Evolutionary conservation across 2,113 vertebrate species (phyloP).

Genomic region (Mohoua ochrocephala): DNA sequence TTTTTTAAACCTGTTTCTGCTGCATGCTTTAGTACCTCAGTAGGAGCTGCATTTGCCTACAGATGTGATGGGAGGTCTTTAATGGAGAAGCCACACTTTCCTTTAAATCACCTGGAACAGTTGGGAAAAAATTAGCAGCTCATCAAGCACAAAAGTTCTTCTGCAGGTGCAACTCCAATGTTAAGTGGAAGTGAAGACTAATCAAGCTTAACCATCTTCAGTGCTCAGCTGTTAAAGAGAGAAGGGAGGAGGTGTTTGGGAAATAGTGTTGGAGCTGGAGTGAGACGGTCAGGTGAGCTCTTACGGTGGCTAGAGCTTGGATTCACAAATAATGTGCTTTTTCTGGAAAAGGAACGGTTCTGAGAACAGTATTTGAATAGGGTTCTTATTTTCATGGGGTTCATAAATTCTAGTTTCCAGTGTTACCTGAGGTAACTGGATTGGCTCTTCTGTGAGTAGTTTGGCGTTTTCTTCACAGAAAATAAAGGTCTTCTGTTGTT

Average conservation of each 20-base stretch:
- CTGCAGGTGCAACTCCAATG: not conserved
- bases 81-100: not conserved
- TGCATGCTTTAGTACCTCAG: accelerated
- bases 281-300: accelerated
- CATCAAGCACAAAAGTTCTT: not conserved
- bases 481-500: accelerated
- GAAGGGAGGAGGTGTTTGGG: not conserved
- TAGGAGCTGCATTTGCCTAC: not conserved
- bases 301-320: accelerated
- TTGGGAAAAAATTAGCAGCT: not conserved
- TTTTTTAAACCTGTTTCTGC: not conserved
- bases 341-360: accelerated
- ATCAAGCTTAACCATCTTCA: not conserved
- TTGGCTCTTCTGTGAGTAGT: not conserved
- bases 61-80: not conserved
- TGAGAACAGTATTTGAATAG: accelerated
- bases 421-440: accelerated
- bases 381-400: accelerated
- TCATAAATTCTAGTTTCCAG: accelerated
- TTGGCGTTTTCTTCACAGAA: not conserved
- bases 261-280: accelerated
- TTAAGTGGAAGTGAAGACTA: not conserved
- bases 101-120: not conserved
- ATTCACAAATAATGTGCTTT: accelerated
- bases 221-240: not conserved